phyloP scores from a whole-genome alignment of 2,888 invertebrate genomes.

The Chrysotoxum bicinctum region DNA sequence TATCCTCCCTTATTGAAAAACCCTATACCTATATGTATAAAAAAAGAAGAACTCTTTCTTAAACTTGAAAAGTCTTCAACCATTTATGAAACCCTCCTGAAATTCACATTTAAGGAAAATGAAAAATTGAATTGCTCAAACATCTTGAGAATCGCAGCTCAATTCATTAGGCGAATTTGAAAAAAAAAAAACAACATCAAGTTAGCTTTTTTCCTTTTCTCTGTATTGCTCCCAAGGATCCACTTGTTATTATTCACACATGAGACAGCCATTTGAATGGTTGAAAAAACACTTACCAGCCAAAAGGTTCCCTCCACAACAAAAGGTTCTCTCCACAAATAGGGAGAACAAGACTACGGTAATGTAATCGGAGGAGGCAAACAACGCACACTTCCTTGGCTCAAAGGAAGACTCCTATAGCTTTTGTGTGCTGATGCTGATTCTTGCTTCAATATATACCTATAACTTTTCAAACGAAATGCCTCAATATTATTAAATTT shows the following conservation, averaged over 20 bases:
- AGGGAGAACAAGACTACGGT: not conserved
- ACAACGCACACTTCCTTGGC: not conserved
- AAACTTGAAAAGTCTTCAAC: no score
- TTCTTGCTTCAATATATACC: not conserved
- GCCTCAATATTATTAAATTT: conserved; percentile 67
- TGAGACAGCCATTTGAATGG: conserved; percentile 55
- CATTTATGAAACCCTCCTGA: no score
- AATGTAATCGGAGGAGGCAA: conserved; percentile 41
- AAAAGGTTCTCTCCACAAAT: not conserved
- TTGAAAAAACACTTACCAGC: conserved; percentile 15
- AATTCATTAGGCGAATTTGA: conserved; percentile 61
- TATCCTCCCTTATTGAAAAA: no score
- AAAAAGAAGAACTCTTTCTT: no score
- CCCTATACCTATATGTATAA: no score
- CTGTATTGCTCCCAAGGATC: conserved; percentile 29
- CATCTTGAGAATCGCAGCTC: conserved; percentile 44
- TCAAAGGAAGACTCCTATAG: not conserved
- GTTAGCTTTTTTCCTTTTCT: conserved; percentile 25
- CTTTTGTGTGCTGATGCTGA: not conserved
- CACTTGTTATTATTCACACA: conserved; percentile 66
- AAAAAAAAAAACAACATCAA: conserved; percentile 53
- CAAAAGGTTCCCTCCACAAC: not conserved
- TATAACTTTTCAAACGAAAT: conserved; percentile 28
- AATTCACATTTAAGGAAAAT: not conserved
- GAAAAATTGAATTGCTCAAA: not conserved